Evolutionary conservation across 2,888 invertebrate species (phyloP).

Genomic region (Melikaiella ostensackeni): DNA sequence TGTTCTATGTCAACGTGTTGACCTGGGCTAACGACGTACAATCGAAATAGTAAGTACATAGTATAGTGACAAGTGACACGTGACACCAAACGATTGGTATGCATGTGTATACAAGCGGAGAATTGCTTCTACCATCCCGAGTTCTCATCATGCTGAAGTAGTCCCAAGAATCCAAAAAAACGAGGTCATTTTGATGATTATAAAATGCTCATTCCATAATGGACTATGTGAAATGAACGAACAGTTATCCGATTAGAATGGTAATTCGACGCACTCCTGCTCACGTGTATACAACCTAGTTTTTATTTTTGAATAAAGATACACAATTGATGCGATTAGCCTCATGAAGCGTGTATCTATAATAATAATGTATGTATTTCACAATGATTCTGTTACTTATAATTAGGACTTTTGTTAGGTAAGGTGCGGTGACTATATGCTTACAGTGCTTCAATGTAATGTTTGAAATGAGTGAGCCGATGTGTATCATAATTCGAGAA

Average conservation of each 20-base stretch:
- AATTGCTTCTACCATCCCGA: not conserved
- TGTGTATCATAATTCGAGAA: no score
- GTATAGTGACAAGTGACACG: not conserved
- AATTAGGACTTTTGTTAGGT: no score
- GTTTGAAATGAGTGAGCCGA: no score
- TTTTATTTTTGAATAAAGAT: no score
- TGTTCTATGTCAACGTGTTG: slow-evolving; percentile 74
- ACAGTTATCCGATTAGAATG: not conserved
- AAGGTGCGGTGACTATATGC: no score
- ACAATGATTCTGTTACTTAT: no score
- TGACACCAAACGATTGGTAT: not conserved
- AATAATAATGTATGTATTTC: no score
- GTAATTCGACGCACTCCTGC: not conserved
- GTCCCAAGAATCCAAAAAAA: not conserved
- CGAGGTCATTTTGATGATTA: no score
- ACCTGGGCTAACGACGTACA: slow-evolving; percentile 55
- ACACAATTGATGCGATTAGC: no score
- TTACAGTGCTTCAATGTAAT: no score
- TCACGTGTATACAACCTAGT: no score
- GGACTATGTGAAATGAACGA: not conserved
- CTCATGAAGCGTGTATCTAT: no score
- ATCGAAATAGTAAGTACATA: slow-evolving; percentile 45
- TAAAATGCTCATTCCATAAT: not conserved
- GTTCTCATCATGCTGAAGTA: not conserved
- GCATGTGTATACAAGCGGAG: not conserved